Base-by-base conservation (phyloP, 1,140 invertebrate species). In the Achatina immaculata region DNA sequence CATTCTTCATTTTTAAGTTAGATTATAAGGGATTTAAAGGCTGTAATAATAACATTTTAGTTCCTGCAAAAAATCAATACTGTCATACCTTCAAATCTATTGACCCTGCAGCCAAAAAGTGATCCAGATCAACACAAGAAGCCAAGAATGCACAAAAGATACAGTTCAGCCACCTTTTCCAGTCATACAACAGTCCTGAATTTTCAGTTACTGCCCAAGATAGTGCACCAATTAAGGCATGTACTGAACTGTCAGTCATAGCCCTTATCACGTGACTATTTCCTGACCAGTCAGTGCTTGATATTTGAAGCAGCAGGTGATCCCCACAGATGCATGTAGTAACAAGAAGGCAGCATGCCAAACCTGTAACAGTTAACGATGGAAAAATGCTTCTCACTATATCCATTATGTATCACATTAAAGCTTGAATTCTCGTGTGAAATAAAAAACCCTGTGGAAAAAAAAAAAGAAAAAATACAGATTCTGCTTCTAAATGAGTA, bases 101-200 rank as follows among this genome's bases (percentile, higher is more conserved):
- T 24, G 68, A 71, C 42, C 68, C 68, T 7, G 68, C 68, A n/a
- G 68, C 68, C 34, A 71, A 42, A 45, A 71, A 71, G 40, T 71
- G 68, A 24, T 71, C 68, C 24, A 71, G 14, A 31, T 71, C 68
- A 24, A 71, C 36, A 14, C 6, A n/a, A 24, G 21, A 34, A 21
- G 68, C 68, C 34, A 71, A 28, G 21, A 71, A 1, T 42, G 68
- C 68, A 42, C 38, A 40, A 1, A 40, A 40, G 0, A 42, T 11
- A 45, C 68, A 71, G 24, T 71, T 71, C 38, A 28, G 42, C 68
- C 7, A 71, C 42, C 40, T 71, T 40, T 31, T 71, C 0, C 24
- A 40, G 24, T 71, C 1, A 40, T 42, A 28, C n/a, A 14, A 24
- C n/a, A 2, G 42, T 11, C 38, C 38, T 40, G 21, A 24, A 24